Conservation (phyloP, 2,888 invertebrate genomes). For the Callyntrura guangdongensis region DNA sequence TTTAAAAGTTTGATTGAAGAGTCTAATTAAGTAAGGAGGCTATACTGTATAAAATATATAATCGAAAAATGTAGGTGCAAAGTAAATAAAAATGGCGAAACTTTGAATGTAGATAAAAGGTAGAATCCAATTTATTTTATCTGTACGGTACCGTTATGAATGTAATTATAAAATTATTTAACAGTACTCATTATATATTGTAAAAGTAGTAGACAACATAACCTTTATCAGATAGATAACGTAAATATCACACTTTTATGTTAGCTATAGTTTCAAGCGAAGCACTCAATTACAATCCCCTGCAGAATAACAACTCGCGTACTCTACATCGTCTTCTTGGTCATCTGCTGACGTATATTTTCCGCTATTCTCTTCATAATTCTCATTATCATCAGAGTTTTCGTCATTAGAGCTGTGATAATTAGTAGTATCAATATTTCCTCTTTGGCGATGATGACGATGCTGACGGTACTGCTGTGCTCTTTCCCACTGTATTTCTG, state of each 20-base stretch:
- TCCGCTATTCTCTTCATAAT: background rate
- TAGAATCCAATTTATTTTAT: too few species aligned
- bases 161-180: background rate
- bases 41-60: too few species aligned
- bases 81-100: too few species aligned
- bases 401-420: constrained; percentile 27
- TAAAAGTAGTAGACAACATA: too few species aligned
- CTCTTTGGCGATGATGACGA: background rate
- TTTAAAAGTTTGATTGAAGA: too few species aligned
- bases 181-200: background rate
- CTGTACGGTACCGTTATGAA: background rate
- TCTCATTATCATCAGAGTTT: background rate
- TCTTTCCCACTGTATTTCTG: background rate
- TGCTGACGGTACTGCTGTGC: background rate
- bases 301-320: background rate
- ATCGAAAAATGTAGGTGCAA: too few species aligned
- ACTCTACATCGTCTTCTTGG: background rate
- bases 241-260: background rate
- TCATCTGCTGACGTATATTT: constrained; percentile 2
- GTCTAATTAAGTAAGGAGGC: too few species aligned
- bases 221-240: too few species aligned
- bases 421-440: background rate
- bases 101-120: too few species aligned
- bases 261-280: background rate
- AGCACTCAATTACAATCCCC: background rate